A percentile compares a stretch with the other conserved stretches of the same genome.
Evolutionary conservation across 1,140 invertebrate species (phyloP).

Genomic region (Achroia grisella): DNA sequence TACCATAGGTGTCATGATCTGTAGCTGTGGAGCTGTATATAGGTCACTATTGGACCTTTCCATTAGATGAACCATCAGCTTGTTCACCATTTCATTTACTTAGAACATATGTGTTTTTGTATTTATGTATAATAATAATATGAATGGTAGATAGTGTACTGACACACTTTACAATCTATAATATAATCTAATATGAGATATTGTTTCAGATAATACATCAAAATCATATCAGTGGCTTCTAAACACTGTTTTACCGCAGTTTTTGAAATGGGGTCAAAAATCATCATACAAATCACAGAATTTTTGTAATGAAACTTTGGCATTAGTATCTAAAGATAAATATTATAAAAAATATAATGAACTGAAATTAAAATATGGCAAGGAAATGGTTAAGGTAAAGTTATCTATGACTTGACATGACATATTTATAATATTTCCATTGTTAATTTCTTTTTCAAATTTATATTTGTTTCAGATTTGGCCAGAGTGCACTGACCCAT

Average conservation of each 20-base stretch:
- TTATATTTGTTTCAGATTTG: conserved; percentile 77
- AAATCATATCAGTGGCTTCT: conserved; percentile 73
- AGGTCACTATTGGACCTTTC: no score
- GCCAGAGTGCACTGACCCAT: conserved; percentile 93
- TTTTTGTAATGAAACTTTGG: conserved; percentile 76
- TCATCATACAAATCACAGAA: conserved; percentile 22
- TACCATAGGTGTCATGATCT: no score
- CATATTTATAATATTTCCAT: neutral
- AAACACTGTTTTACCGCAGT: conserved; percentile 75
- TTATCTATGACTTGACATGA: no score
- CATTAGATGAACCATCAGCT: no score
- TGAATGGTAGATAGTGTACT: no score
- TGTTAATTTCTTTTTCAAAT: conserved; percentile 2
- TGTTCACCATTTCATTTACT: no score
- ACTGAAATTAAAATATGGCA: conserved; percentile 87
- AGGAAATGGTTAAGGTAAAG: conserved; percentile 78
- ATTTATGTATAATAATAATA: no score
- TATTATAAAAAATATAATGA: conserved; percentile 84
- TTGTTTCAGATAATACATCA: conserved; percentile 24
- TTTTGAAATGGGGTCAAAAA: conserved; percentile 79
- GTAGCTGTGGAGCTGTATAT: no score
- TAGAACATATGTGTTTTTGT: no score
- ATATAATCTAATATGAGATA: neutral
- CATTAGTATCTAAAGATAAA: conserved; percentile 78
- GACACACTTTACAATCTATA: no score